These are phyloP conservation scores for Drosophila jambulina DNA, from an alignment of 1,140 invertebrate genomes.

Conservation along the genomic window DNA sequence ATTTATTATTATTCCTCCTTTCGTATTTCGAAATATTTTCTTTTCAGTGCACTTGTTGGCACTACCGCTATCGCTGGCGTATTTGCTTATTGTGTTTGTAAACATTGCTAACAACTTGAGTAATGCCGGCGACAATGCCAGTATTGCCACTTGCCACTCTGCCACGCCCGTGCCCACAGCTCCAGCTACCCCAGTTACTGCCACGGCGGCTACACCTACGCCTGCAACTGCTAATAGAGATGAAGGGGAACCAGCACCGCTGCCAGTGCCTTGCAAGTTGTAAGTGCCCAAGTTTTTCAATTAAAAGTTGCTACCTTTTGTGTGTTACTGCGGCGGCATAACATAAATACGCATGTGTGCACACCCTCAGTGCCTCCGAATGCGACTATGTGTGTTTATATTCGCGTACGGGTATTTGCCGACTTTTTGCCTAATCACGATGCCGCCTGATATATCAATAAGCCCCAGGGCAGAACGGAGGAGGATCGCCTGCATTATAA, in stretches of 20 bases:
- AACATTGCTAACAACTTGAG: constrained; percentile 83
- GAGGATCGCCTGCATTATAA: constrained; percentile 50
- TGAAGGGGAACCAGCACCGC: constrained; percentile 1
- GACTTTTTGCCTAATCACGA: constrained; percentile 58
- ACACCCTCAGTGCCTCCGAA: constrained; percentile 10
- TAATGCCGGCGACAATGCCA: constrained; percentile 79
- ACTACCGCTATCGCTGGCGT: constrained; percentile 43
- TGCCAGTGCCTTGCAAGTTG: constrained; percentile 65
- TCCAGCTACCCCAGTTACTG: constrained; percentile 31
- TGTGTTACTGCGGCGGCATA: constrained; percentile 75
- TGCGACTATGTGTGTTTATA: constrained; percentile 29
- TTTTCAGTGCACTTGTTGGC: constrained; percentile 9
- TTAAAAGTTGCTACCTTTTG: constrained; percentile 83
- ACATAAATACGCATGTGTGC: constrained; percentile 79
- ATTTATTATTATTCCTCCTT: not conserved
- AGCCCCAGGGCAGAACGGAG: constrained; percentile 50
- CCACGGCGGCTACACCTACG: constrained; percentile 10
- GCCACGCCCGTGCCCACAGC: constrained; percentile 18
- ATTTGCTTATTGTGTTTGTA: constrained; percentile 83
- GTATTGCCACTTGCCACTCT: constrained; percentile 51
- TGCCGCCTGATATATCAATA: constrained; percentile 73
- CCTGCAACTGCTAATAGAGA: constrained; percentile 65
- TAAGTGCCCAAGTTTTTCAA: constrained; percentile 83
- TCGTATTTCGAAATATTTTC: not conserved
- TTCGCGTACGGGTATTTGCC: constrained; percentile 32